These are phyloP conservation scores for Sinocyclocheilus anshuiensis DNA, from an alignment of 2,113 vertebrate genomes.

Conservation along the genomic window DNA sequence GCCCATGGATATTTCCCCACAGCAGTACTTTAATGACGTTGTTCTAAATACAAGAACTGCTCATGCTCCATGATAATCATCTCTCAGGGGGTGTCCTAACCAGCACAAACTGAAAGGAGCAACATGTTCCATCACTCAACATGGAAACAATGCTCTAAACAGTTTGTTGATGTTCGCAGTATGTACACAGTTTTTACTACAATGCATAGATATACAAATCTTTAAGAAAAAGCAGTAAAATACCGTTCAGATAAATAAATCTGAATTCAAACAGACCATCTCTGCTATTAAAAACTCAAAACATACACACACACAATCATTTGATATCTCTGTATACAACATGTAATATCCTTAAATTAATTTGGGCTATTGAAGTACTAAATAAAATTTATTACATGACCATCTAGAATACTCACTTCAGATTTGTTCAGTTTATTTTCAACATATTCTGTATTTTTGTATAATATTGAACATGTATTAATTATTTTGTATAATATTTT, in stretches of 20 bases:
- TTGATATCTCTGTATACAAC: neutral
- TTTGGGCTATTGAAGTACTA: neutral
- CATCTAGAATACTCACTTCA: neutral
- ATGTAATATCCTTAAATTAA: neutral
- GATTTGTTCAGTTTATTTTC: neutral
- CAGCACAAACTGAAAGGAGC: conserved; percentile 43
- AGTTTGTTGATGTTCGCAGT: neutral
- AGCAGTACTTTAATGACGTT: conserved; percentile 51
- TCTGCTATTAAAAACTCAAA: neutral
- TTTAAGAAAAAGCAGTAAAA: neutral
- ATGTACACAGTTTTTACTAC: neutral
- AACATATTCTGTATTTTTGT: neutral
- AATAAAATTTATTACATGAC: no score
- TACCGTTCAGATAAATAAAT: neutral
- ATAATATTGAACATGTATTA: neutral
- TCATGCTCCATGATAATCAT: conserved; percentile 59
- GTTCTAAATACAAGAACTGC: conserved; percentile 57
- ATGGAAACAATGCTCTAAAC: conserved; percentile 7
- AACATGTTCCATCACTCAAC: conserved; percentile 44
- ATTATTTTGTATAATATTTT: neutral
- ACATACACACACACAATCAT: no score
- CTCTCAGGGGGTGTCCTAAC: conserved; percentile 59
- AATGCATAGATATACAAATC: neutral
- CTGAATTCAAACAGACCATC: neutral
- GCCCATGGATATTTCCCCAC: conserved; percentile 42